phyloP scores from a whole-genome alignment of 2,888 invertebrate genomes.

The Diaphora mendica region DNA sequence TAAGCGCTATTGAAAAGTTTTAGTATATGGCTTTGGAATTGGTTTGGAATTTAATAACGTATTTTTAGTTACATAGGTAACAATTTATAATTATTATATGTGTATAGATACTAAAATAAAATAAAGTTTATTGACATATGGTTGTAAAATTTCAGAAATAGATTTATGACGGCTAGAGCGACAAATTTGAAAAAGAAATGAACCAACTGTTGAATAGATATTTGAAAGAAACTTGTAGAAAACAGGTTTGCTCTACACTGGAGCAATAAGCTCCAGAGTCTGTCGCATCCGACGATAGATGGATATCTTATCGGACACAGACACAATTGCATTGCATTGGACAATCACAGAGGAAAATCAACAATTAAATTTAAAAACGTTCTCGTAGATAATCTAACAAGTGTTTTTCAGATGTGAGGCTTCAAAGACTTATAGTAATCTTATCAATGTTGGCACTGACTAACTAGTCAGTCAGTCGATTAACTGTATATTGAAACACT shows the following conservation, averaged over 20 bases:
- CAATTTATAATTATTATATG: background rate
- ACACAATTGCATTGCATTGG: background rate
- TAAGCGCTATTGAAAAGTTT: constrained; percentile 36
- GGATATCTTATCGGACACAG: background rate
- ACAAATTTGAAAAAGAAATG: background rate
- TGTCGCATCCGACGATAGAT: background rate
- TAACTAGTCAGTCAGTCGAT: background rate
- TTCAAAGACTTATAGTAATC: background rate
- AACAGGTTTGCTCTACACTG: background rate
- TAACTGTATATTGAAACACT: no score
- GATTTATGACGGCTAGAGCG: background rate
- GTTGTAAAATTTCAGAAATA: background rate
- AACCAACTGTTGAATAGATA: background rate
- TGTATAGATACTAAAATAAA: no score
- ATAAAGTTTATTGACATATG: no score
- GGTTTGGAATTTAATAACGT: background rate
- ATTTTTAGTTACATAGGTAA: background rate
- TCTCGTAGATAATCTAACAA: background rate
- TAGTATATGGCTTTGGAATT: constrained; percentile 21
- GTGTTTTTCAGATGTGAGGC: background rate
- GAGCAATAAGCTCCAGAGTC: background rate
- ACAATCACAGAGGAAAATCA: background rate
- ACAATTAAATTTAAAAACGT: background rate
- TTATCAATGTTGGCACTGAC: background rate
- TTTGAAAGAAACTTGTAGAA: background rate